These are phyloP conservation scores for Chloromyia formosa DNA, from an alignment of 2,888 invertebrate genomes.

Conservation along the genomic window DNA sequence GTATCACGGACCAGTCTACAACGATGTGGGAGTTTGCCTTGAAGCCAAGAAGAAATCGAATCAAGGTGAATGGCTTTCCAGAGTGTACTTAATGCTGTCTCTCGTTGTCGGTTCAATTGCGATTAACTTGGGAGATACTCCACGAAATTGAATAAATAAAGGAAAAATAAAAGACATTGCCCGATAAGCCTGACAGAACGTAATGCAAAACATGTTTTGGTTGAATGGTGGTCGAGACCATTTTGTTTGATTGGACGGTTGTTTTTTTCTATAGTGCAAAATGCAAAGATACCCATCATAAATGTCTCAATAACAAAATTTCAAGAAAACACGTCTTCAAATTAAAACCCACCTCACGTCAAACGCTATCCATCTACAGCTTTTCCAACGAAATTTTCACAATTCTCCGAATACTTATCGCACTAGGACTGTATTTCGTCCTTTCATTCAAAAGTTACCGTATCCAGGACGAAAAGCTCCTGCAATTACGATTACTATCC, in stretches of 20 bases:
- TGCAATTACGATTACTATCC: no score
- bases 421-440: no score
- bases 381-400: no score
- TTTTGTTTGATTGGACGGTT: neutral
- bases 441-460: no score
- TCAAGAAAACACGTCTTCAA: no score
- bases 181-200: conserved; percentile 1
- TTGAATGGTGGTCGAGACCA: neutral
- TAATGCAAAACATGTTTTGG: conserved; percentile 29
- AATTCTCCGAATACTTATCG: no score
- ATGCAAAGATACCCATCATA: no score
- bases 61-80: conserved; percentile 40
- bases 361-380: no score
- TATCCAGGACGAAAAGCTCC: no score
- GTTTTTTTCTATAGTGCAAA: no score
- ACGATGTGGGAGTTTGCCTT: neutral
- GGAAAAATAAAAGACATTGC: conserved; percentile 2
- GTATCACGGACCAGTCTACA: neutral
- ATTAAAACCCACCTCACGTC: no score
- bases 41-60: conserved; percentile 33
- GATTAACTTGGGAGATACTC: conserved; percentile 34
- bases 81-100: conserved; percentile 20
- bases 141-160: conserved; percentile 38
- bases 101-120: conserved; percentile 35
- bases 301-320: no score